A percentile compares a stretch with the other conserved stretches of the same genome.
Evolutionary conservation across 2,797 vertebrate species (phyloP).

Genomic region (Neolamprologus multifasciatus): DNA sequence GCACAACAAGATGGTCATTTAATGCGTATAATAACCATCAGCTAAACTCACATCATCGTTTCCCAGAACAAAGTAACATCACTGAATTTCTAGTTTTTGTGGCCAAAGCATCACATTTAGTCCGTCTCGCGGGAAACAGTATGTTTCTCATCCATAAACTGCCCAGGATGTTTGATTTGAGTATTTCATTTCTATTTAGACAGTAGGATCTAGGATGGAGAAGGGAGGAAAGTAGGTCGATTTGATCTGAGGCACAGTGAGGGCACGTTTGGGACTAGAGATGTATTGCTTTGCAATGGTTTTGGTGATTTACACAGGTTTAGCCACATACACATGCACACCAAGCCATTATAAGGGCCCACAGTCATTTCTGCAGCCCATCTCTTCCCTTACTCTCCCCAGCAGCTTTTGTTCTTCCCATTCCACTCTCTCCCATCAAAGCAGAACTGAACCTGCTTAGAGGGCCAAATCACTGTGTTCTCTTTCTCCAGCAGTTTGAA

Average conservation of each 20-base stretch:
- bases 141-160: not conserved
- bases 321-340: not conserved
- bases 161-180: not conserved
- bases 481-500: slow-evolving; percentile 76
- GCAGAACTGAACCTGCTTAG: slow-evolving; percentile 72
- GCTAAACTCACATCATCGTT: not conserved
- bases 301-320: slow-evolving; percentile 45
- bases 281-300: not conserved
- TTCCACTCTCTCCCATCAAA: slow-evolving; percentile 62
- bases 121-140: not conserved
- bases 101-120: not conserved
- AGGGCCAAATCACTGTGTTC: slow-evolving; percentile 75
- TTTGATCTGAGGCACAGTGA: not conserved
- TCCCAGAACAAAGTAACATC: not conserved
- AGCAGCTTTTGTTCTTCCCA: slow-evolving; percentile 65
- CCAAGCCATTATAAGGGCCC: slow-evolving; percentile 28
- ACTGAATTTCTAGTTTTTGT: not conserved
- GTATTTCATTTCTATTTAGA: not conserved
- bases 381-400: slow-evolving; percentile 28
- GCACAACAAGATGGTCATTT: not conserved
- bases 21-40: not conserved
- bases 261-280: not conserved
- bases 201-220: not conserved
- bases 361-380: slow-evolving; percentile 33
- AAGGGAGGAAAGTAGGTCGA: not conserved